Conservation (phyloP, 2,888 invertebrate species). For the Atethmia centrago region DNA sequence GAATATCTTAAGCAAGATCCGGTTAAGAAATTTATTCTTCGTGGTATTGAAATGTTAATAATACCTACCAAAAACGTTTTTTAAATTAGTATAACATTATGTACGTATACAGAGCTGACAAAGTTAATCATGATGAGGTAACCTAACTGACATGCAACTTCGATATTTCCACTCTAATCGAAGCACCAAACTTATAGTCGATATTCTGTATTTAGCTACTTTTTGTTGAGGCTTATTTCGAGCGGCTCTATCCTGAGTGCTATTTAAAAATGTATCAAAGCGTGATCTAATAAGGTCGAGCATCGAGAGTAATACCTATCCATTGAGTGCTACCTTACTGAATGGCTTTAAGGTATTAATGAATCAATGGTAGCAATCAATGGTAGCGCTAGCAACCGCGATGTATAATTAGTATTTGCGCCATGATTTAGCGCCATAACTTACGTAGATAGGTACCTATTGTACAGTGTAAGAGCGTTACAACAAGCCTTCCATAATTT, state of each 20-base stretch:
- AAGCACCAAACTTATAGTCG: background rate
- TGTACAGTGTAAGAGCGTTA: constrained; percentile 25
- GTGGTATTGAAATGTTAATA: constrained; percentile 21
- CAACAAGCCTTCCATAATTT: constrained; percentile 36
- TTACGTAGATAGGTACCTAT: constrained; percentile 3
- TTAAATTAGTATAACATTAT: background rate
- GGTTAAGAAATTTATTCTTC: constrained; percentile 38
- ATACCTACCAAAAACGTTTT: background rate
- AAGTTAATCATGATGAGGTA: constrained; percentile 20
- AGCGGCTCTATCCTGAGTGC: background rate
- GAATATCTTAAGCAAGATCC: constrained; percentile 41
- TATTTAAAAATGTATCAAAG: constrained; percentile 8
- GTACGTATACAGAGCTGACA: background rate
- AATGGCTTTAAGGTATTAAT: constrained; percentile 38
- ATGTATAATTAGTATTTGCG: constrained; percentile 29
- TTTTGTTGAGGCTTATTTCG: constrained; percentile 2
- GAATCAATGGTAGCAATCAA: constrained; percentile 29
- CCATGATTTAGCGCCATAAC: constrained; percentile 24
- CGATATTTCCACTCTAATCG: background rate
- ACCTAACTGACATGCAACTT: background rate
- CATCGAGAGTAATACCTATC: constrained; percentile 3
- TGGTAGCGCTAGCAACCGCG: constrained; percentile 6
- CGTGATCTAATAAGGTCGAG: constrained; percentile 13
- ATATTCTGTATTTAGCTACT: background rate
- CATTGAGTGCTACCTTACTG: constrained; percentile 18